Base-by-base conservation (phyloP, 1,140 invertebrate genomes). In the Aleiodes sp. region DNA sequence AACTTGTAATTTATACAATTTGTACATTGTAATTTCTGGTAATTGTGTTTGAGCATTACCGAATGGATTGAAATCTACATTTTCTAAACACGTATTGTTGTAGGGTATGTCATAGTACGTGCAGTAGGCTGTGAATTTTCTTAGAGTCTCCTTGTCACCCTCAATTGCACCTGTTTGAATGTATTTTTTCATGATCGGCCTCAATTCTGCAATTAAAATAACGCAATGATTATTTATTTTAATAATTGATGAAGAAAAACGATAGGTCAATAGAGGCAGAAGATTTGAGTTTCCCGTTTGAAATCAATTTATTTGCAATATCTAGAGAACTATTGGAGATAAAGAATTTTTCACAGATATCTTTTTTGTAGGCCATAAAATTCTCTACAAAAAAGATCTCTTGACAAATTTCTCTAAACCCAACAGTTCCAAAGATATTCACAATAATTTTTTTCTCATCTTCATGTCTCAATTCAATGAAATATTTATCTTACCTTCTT, bases 61-160 rank as follows among this genome's bases (percentile, higher is more conserved):
- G 3, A 52, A 52, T 6, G 46, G 46, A 52, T 52, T 52, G 19
- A 26, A 52, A 12, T 52, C 46, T 24, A 52, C 46, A 24, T 7
- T 4, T 21, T 9, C 46, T 24, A 9, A 52, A 24, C 1, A 16
- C 4, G 46, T 21, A 52, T 7, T 52, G 8, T 8, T 52, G 72
- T 72, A 77, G 33, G 89, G 87, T 61, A 92, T 79, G 76, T 90
- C 88, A 70, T 91, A 88, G 78, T 88, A 92, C 63, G 89, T 88
- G 10, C 91, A 80, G 68, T 89, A 91, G 10, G 88, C 82, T 4
- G 87, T 86, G 21, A 92, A 76, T 65, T 85, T 87, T 68, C 78
- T 78, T 43, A 87, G 75, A 2, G 78, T 73, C 2, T 77, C 75
- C 1, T 71, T 70, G 52, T 86, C 81, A 59, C 73, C 78, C 3